Base-by-base conservation (phyloP, 2,888 invertebrate genomes). In the Drosophila rellima region DNA sequence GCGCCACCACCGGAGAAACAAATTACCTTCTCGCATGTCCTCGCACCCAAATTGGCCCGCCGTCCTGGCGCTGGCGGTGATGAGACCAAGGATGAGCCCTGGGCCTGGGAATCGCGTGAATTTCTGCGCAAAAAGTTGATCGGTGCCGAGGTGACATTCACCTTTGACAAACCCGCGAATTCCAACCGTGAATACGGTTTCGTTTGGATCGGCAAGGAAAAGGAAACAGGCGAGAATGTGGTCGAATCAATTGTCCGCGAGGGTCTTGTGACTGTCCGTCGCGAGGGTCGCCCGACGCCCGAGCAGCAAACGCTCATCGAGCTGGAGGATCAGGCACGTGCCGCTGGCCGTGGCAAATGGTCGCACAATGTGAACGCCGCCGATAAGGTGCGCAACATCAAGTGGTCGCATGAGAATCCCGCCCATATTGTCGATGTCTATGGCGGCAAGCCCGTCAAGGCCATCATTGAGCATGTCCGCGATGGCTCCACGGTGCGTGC, bases 81-180 rank as follows among this genome's bases (percentile, higher is more conserved):
- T 45, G 96, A 96, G 88, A 94, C 95, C 11, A 96, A 95, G 91
- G 98, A 98, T 91, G 97, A 99, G 93, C 97, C 99, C 1, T 99
- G 94, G 94, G 99, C 98, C 0, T 99, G 99, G 98, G 99, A 99
- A 91, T 97, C 99, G 1, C 95, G 99, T 60, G 99, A 99, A 93
- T 99, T 96, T 91, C 93, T 99, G 51, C 95, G 99, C 37, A 97
- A 97, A 91, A 97, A 97, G 92, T 93, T 99, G 35, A 95, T 99
- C 86, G 98, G 98, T 2, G 96, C 97, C 91, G 96, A 97, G 86
- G 97, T 99, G 0, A 94, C 95, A 15, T 98, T 98, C 91, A 95
- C 95, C 37, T 94, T 94, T 56, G 98, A 98, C 90, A 97, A 96
- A 90, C 96, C 96, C 35, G 95, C 96, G 64, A 96, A 96, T 88